phyloP scores from a whole-genome alignment of 2,113 vertebrate species.

The Labeo rohita region DNA sequence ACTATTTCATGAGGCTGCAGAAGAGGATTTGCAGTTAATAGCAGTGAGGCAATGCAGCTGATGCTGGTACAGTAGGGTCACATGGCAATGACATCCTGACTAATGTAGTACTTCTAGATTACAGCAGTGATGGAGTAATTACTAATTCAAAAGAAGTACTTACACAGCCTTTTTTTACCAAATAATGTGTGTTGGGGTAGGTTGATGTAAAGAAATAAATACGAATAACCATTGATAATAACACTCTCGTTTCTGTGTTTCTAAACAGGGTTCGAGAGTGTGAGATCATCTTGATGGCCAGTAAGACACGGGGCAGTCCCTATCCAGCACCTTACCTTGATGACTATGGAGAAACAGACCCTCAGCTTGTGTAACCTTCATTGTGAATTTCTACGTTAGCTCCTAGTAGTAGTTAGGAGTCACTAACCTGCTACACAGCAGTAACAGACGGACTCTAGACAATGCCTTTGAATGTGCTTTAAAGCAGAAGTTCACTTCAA shows the following conservation, averaged over 20 bases:
- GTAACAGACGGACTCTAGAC: too few relatives aligned
- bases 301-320: slow-evolving; percentile 90
- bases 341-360: slow-evolving; percentile 98
- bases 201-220: not conserved
- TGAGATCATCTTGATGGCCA: slow-evolving; percentile 92
- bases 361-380: slow-evolving; percentile 85
- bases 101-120: too few relatives aligned
- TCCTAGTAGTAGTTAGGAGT: not conserved
- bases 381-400: not conserved
- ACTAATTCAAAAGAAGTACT: too few relatives aligned
- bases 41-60: too few relatives aligned
- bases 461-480: too few relatives aligned
- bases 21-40: too few relatives aligned
- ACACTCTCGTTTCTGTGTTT: slow-evolving; percentile 4
- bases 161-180: not conserved
- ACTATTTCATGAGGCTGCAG: too few relatives aligned
- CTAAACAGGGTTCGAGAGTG: slow-evolving; percentile 90
- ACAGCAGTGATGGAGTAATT: too few relatives aligned
- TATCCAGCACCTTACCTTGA: slow-evolving; percentile 96
- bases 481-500: too few relatives aligned
- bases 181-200: not conserved
- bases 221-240: not conserved
- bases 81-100: too few relatives aligned
- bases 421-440: too few relatives aligned
- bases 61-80: too few relatives aligned